Evolutionary conservation across 2,888 invertebrate genomes (phyloP).

Genomic region (Tryphoninae sp.): DNA sequence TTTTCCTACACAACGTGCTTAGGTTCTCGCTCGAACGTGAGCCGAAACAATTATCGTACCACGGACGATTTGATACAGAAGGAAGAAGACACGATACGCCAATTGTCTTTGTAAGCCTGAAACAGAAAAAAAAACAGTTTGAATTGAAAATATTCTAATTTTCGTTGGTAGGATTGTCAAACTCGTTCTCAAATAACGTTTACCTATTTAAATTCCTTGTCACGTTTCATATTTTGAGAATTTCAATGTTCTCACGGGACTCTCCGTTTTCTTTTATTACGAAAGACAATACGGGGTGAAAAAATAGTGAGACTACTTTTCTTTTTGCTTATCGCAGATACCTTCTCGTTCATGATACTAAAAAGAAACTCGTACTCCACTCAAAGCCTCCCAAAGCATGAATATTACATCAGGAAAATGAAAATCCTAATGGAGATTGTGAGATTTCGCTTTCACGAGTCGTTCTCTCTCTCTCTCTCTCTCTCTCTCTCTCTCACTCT

Average conservation of each 20-base stretch:
- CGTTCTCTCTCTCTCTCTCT: constrained; percentile 6
- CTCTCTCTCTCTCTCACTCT: not conserved
- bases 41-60: constrained; percentile 58
- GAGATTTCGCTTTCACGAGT: constrained; percentile 19
- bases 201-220: constrained; percentile 16
- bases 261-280: not conserved
- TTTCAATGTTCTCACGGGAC: not conserved
- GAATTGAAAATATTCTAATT: no score
- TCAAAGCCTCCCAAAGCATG: not conserved
- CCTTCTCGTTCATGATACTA: constrained; percentile 8
- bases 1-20: constrained; percentile 19
- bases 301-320: constrained; percentile 24
- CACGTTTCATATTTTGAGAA: constrained; percentile 25
- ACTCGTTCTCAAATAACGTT: no score
- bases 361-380: not conserved
- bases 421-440: constrained; percentile 33
- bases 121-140: no score
- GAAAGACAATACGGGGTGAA: constrained; percentile 7
- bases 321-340: constrained; percentile 13
- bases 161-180: no score
- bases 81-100: not conserved
- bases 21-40: constrained; percentile 34
- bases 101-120: no score
- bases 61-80: constrained; percentile 51
- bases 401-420: constrained; percentile 50